phyloP scores from a whole-genome alignment of 2,797 vertebrate species.

The Enteromius treurensis region DNA sequence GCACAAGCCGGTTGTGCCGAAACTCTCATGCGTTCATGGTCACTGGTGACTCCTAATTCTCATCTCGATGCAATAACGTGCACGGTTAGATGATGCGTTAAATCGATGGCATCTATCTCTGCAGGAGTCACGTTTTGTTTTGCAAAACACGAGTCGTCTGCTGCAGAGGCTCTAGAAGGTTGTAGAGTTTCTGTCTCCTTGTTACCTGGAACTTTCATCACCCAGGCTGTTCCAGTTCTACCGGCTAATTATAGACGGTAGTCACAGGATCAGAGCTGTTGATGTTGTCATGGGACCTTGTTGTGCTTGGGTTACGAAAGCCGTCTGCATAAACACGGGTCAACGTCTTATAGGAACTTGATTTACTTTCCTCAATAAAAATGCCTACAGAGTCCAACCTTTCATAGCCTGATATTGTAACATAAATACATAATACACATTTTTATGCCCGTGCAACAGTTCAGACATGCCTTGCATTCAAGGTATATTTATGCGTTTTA shows the following conservation, averaged over 20 bases:
- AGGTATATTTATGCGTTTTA: background rate
- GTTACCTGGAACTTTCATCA: constrained; percentile 66
- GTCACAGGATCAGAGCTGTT: constrained; percentile 61
- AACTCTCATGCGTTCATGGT: background rate
- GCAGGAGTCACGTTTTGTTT: background rate
- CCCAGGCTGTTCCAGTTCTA: constrained; percentile 51
- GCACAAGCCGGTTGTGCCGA: background rate
- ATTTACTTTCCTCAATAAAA: background rate
- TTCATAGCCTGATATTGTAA: background rate
- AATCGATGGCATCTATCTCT: background rate
- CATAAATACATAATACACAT: background rate
- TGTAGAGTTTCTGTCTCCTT: constrained; percentile 37
- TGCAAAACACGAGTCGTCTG: background rate
- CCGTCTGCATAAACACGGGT: constrained; percentile 26
- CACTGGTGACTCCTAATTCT: background rate
- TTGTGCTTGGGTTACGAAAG: constrained; percentile 51
- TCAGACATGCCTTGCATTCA: background rate
- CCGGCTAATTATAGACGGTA: constrained; percentile 60
- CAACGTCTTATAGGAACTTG: constrained; percentile 12
- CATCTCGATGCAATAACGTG: background rate
- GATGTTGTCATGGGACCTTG: constrained; percentile 53
- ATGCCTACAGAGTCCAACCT: background rate
- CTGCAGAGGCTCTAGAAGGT: constrained; percentile 38
- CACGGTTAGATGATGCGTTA: background rate
- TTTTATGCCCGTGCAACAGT: background rate